phyloP scores from a whole-genome alignment of 2,888 invertebrate species.

The Mycalesis mineus region DNA sequence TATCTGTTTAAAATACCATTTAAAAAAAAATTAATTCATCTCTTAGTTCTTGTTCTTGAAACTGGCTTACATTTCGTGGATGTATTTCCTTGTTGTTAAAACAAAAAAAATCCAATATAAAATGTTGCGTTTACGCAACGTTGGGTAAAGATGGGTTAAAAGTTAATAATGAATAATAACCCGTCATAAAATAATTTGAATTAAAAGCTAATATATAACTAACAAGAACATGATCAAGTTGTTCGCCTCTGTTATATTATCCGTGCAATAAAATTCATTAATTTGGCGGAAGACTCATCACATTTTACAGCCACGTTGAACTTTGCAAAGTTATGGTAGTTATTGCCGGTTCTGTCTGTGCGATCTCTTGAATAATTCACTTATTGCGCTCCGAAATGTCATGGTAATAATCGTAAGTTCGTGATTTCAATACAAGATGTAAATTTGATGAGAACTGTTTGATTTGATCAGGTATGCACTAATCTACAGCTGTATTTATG shows the following conservation, averaged over 20 bases:
- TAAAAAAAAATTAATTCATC: too few relatives aligned
- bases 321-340: conserved; percentile 17
- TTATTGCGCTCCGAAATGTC: conserved; percentile 59
- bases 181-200: too few relatives aligned
- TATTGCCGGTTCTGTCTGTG: conserved; percentile 11
- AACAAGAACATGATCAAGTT: background rate
- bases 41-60: too few relatives aligned
- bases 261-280: background rate
- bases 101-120: too few relatives aligned
- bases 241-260: background rate
- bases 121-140: too few relatives aligned
- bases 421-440: conserved; percentile 61
- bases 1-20: too few relatives aligned
- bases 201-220: background rate
- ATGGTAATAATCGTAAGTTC: conserved; percentile 68
- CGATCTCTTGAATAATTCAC: conserved; percentile 10
- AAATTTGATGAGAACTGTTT: conserved; percentile 64
- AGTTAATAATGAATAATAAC: background rate
- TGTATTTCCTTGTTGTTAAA: too few relatives aligned
- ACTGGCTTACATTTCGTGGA: too few relatives aligned
- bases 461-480: conserved; percentile 47
- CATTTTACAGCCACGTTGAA: conserved; percentile 8
- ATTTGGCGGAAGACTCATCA: background rate
- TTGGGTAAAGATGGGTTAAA: too few relatives aligned
- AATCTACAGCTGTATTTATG: too few relatives aligned